Conservation (phyloP, 2,888 invertebrate genomes). For the Nasonovia ribisnigri region DNA sequence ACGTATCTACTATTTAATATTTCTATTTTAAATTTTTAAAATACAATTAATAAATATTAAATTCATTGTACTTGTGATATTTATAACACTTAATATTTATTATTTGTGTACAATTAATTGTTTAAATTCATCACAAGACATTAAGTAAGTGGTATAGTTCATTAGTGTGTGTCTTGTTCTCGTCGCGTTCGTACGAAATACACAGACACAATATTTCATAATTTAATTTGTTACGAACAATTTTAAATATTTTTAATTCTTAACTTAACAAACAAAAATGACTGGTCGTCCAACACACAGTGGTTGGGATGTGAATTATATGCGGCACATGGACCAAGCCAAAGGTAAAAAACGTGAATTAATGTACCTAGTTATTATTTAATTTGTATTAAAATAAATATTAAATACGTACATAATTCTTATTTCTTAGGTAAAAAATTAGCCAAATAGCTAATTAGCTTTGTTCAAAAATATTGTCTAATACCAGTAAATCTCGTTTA, state of each 20-base stretch:
- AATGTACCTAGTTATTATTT: too few relatives aligned
- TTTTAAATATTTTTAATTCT: background rate
- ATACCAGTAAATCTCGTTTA: too few relatives aligned
- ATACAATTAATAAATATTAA: background rate
- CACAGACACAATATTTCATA: background rate
- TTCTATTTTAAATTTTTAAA: too few relatives aligned
- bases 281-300: slow-evolving; percentile 6
- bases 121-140: background rate
- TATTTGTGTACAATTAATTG: background rate
- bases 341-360: too few relatives aligned
- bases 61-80: background rate
- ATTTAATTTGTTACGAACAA: background rate
- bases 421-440: too few relatives aligned
- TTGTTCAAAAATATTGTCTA: too few relatives aligned
- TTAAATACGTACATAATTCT: too few relatives aligned
- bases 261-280: background rate
- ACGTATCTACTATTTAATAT: too few relatives aligned
- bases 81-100: background rate
- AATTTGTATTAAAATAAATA: too few relatives aligned
- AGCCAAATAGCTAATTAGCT: too few relatives aligned
- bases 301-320: too few relatives aligned
- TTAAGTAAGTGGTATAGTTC: background rate
- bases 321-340: too few relatives aligned
- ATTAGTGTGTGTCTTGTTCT: slow-evolving; percentile 9
- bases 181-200: background rate